Base-by-base conservation (phyloP, 2,797 vertebrate genomes). In the Rhinoraja longicauda region DNA sequence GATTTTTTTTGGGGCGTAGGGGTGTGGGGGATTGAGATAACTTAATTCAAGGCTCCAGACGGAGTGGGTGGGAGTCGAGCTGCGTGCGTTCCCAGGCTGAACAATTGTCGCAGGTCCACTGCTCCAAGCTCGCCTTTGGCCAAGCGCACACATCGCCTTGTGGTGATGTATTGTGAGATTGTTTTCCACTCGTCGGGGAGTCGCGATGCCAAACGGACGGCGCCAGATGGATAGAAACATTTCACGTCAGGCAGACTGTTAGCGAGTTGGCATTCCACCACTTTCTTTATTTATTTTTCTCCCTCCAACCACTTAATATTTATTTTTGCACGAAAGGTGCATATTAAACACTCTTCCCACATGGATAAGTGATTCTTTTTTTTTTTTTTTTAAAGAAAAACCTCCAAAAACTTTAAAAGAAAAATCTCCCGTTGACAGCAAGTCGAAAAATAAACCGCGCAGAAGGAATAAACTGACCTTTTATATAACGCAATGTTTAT, bases 141-240 rank as follows among this genome's bases (percentile, higher is more conserved):
- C 10, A 62, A 2, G 4, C 7, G 82, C 29, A 86, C 57, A 86
- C 82, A 57, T 62, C n/a, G 17, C 29, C 62, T 21, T 64, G 62
- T 88, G 84, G 84, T 64, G 67, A 88, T 88, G 32, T 88, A 88
- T 88, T 64, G 62, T 5, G 36, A 88, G 84, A 88, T 88, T 67
- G 84, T 88, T 88, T 88, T 88, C 21, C n/a, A 88, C 59, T 88
- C 57, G n/a, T 17, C 88, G 29, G 15, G 21, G 15, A 6, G n/a
- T 21, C 59, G 29, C 29, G 59, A 88, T 32, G 84, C 84, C 84
- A 88, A 88, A 36, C 21, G 62, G 59, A 67, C 36, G n/a, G 59
- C n/a, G 62, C 84, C 84, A 67, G 88, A 88, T 88, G 36, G 64
- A 88, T 88, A 88, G 59, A 88, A 88, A 67, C 62, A 88, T 67